These are phyloP conservation scores for Eretmochelys imbricata DNA, from an alignment of 2,113 vertebrate genomes.

Conservation along the genomic window DNA sequence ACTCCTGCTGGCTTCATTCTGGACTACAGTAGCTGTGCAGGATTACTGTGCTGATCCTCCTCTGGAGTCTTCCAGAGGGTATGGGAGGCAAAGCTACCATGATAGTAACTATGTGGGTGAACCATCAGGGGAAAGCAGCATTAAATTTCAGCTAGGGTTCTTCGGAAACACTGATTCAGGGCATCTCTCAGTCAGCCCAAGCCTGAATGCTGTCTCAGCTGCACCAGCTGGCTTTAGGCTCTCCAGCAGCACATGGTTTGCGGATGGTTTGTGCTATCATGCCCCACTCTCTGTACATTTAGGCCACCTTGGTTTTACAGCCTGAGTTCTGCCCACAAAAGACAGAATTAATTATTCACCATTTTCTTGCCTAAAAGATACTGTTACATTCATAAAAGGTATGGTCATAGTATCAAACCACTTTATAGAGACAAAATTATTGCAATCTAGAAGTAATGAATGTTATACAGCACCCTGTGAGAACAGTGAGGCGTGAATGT, in stretches of 20 bases:
- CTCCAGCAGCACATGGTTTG: background rate
- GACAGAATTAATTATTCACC: background rate
- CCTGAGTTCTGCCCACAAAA: background rate
- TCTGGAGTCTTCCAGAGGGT: background rate
- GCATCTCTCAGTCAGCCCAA: background rate
- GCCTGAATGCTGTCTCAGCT: background rate
- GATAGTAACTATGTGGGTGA: no score
- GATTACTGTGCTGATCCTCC: background rate
- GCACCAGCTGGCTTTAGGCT: no score
- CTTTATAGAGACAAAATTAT: background rate
- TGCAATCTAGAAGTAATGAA: no score
- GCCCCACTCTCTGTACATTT: background rate
- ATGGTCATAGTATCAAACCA: background rate
- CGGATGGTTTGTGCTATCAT: background rate
- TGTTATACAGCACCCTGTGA: no score
- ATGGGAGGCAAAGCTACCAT: background rate
- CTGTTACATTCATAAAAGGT: background rate
- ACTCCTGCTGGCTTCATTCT: background rate
- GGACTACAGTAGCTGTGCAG: background rate
- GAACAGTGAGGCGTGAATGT: no score
- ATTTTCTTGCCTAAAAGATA: background rate
- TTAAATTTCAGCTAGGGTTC: background rate
- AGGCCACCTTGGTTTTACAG: background rate
- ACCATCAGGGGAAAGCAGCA: background rate
- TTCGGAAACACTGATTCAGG: background rate